These are phyloP conservation scores for Cherax quadricarinatus DNA, from an alignment of 1,140 invertebrate genomes.

Conservation along the genomic window DNA sequence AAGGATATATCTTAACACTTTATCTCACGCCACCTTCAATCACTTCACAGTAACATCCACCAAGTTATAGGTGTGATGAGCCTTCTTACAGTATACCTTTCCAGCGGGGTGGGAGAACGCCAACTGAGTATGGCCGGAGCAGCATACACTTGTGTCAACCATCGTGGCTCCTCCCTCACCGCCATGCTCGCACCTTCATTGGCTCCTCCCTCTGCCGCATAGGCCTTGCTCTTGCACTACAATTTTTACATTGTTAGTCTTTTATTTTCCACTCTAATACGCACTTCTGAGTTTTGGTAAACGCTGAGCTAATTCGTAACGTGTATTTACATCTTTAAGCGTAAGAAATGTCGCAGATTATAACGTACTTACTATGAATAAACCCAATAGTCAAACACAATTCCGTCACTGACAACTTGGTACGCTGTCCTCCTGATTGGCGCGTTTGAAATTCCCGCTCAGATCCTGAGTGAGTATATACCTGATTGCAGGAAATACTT, in stretches of 20 bases:
- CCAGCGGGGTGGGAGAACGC: slow-evolving; percentile 62
- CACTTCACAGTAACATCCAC: slow-evolving; percentile 63
- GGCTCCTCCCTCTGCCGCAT: slow-evolving; percentile 54
- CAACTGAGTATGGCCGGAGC: slow-evolving; percentile 41
- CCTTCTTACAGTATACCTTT: slow-evolving; percentile 39
- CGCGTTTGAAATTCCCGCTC: slow-evolving; percentile 69
- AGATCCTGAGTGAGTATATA: slow-evolving; percentile 55
- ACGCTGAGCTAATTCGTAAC: not conserved
- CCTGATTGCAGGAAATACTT: slow-evolving; percentile 65
- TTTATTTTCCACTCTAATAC: slow-evolving; percentile 13
- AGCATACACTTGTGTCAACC: too few relatives aligned
- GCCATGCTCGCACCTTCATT: slow-evolving; percentile 25
- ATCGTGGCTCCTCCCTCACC: not conserved
- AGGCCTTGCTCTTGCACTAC: not conserved
- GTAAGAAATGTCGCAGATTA: not conserved
- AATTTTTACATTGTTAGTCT: slow-evolving; percentile 11
- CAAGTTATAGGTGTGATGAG: slow-evolving; percentile 48
- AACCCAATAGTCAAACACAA: slow-evolving; percentile 21
- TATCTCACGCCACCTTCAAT: slow-evolving; percentile 58
- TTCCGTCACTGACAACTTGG: slow-evolving; percentile 44
- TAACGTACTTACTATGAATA: slow-evolving; percentile 42
- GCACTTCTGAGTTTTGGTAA: not conserved
- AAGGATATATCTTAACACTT: slow-evolving; percentile 51
- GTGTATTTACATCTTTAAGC: not conserved
- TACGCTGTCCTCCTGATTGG: slow-evolving; percentile 47